Conservation (phyloP, 1,140 invertebrate genomes). For the Neodiprion virginianus region DNA sequence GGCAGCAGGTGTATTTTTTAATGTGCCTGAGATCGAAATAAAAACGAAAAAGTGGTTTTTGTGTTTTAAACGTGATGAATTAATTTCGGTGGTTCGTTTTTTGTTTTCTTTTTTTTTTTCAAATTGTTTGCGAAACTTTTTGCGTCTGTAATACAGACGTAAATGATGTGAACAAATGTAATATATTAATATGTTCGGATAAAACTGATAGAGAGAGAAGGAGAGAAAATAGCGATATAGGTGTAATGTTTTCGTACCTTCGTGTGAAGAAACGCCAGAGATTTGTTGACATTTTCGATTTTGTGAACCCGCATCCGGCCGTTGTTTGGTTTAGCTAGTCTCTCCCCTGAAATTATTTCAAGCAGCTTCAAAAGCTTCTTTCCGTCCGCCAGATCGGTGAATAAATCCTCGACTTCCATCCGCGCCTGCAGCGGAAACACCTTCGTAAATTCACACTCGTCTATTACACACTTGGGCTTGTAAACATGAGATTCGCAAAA, state of each 20-base stretch:
- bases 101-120: no score
- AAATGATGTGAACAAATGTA: no score
- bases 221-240: no score
- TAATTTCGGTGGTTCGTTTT: no score
- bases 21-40: no score
- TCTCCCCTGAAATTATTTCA: conserved; percentile 99
- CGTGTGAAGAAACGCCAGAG: conserved; percentile 95
- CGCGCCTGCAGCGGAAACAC: conserved; percentile 70
- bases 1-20: no score
- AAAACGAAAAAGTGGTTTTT: no score
- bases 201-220: no score
- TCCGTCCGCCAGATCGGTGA: conserved; percentile 95
- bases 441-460: background rate
- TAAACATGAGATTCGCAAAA: background rate
- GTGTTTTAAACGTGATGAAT: no score
- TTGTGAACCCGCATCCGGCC: conserved; percentile 98
- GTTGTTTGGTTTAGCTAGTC: conserved; percentile 95
- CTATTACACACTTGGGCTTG: background rate
- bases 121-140: no score
- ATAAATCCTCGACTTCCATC: conserved; percentile 97
- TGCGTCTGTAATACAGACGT: no score
- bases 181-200: no score
- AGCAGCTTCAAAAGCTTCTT: conserved; percentile 94
- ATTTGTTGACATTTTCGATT: conserved; percentile 99
- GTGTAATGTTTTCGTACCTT: conserved; percentile 73